A percentile compares a stretch with the other conserved stretches of the same genome.
phyloP scores from a whole-genome alignment of 2,797 vertebrate genomes.

The Hoplostethus atlanticus region DNA sequence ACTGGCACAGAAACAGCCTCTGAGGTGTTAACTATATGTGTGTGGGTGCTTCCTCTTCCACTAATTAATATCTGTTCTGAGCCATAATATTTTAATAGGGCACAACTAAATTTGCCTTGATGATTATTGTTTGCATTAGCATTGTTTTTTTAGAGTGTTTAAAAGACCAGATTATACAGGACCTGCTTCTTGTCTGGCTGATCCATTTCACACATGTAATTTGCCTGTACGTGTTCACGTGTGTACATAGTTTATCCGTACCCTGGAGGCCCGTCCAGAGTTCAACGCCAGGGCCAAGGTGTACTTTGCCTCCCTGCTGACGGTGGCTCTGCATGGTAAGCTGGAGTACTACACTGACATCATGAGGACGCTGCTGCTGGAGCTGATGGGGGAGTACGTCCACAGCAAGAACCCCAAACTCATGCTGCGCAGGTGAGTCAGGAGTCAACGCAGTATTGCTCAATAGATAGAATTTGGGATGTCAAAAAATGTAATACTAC shows the following conservation, averaged over 20 bases:
- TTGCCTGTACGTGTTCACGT: constrained; percentile 18
- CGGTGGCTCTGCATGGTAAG: constrained; percentile 96
- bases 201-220: not conserved
- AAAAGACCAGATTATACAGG: constrained; percentile 32
- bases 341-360: constrained; percentile 99
- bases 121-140: constrained; percentile 41
- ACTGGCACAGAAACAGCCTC: constrained; percentile 60
- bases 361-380: constrained; percentile 95
- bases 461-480: not conserved
- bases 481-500: not conserved
- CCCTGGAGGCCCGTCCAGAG: constrained; percentile 93
- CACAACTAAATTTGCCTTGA: constrained; percentile 65
- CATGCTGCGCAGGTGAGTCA: constrained; percentile 93
- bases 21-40: constrained; percentile 64
- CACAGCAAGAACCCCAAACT: constrained; percentile 97
- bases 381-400: constrained; percentile 96
- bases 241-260: constrained; percentile 92
- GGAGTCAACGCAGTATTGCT: constrained; percentile 4
- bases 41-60: constrained; percentile 57
- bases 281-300: constrained; percentile 96
- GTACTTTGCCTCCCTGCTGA: constrained; percentile 96
- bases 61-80: constrained; percentile 64
- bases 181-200: constrained; percentile 26
- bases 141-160: constrained; percentile 57
- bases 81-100: constrained; percentile 45